Evolutionary conservation across 2,797 vertebrate genomes (phyloP).

Genomic region (Megalops cyprinoides): DNA sequence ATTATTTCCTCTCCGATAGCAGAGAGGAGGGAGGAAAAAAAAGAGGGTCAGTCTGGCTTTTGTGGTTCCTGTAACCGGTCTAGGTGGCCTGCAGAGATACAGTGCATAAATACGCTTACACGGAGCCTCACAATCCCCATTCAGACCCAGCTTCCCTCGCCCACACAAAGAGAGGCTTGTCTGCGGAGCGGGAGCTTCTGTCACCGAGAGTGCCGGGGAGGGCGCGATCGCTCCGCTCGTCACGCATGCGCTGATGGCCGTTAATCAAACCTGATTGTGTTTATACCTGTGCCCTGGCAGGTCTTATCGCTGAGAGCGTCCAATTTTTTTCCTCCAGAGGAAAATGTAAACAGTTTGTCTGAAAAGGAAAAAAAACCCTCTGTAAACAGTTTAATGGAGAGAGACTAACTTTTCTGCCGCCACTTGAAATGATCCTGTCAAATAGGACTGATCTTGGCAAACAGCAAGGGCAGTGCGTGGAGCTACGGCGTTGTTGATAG

Average conservation of each 20-base stretch:
- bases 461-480: slow-evolving; percentile 24
- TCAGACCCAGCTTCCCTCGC: not conserved
- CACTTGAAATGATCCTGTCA: slow-evolving; percentile 18
- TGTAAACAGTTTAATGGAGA: not conserved
- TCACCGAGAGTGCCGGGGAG: not conserved
- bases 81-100: not conserved
- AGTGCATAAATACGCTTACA: not conserved
- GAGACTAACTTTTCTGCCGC: not conserved
- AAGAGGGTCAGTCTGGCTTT: not conserved
- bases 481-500: not conserved
- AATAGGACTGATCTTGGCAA: slow-evolving; percentile 21
- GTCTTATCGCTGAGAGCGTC: not conserved
- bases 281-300: slow-evolving; percentile 7
- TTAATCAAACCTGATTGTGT: not conserved
- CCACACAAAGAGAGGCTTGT: not conserved
- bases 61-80: not conserved
- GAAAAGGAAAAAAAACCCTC: slow-evolving; percentile 17
- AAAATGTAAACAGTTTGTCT: slow-evolving; percentile 29
- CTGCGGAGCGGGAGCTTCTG: not conserved
- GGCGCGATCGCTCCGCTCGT: not conserved
- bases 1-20: not conserved
- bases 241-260: not conserved
- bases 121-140: not conserved
- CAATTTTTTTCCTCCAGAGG: slow-evolving; percentile 8
- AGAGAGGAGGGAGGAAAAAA: not conserved